Conservation (phyloP, 2,113 vertebrate genomes). For the Crotalus horridus region DNA sequence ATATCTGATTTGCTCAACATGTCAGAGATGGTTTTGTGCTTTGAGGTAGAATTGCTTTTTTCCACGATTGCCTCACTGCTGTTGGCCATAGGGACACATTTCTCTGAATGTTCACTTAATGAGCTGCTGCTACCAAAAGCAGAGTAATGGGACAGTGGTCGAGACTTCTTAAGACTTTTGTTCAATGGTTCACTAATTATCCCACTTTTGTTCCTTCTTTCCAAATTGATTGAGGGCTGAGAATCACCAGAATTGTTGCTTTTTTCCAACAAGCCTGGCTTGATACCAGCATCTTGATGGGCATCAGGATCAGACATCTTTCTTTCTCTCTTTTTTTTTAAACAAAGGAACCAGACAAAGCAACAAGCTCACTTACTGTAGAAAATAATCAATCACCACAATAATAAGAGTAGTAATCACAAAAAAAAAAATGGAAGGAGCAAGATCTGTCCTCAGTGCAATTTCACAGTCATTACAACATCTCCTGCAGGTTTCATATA, state of each 20-base stretch:
- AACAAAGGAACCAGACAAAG: conserved; percentile 26
- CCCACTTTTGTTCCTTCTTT: conserved; percentile 93
- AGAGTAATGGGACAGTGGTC: conserved; percentile 91
- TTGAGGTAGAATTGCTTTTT: conserved; percentile 87
- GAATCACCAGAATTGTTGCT: conserved; percentile 74
- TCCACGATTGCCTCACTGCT: conserved; percentile 72
- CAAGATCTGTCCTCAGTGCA: conserved; percentile 41
- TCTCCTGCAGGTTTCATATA: conserved; percentile 49
- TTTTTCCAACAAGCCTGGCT: conserved; percentile 80
- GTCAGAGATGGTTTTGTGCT: conserved; percentile 80
- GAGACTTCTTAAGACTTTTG: conserved; percentile 96
- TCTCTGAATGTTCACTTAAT: conserved; percentile 84
- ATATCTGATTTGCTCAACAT: conserved; percentile 90
- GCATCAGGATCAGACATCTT: conserved; percentile 87
- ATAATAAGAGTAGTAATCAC: conserved; percentile 11
- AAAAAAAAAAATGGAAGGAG: conserved; percentile 9
- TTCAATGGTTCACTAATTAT: conserved; percentile 97
- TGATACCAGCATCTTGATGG: conserved; percentile 83
- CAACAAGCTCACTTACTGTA: conserved; percentile 40
- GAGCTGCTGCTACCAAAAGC: conserved; percentile 84
- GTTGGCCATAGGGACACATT: conserved; percentile 70
- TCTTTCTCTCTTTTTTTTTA: conserved; percentile 29
- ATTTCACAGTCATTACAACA: conserved; percentile 54
- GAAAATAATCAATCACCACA: conserved; percentile 23
- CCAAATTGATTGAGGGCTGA: conserved; percentile 73